Percentiles rank a stretch among this genome's conserved stretches.
These are phyloP conservation scores for Synanthedon formicaeformis DNA, from an alignment of 2,888 invertebrate genomes.

Conservation along the genomic window DNA sequence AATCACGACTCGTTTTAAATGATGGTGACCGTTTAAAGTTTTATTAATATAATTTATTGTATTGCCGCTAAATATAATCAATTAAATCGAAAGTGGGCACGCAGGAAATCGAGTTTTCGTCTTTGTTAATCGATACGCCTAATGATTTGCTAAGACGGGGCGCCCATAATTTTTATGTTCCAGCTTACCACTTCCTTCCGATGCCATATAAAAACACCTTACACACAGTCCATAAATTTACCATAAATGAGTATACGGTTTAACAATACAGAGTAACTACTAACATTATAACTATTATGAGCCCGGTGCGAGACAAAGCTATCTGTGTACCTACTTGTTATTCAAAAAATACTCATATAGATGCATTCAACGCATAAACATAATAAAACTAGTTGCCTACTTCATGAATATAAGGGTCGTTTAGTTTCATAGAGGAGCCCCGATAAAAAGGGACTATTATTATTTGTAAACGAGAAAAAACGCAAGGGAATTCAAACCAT, in stretches of 20 bases:
- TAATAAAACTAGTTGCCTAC: slow-evolving; percentile 42
- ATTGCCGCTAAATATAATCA: slow-evolving; percentile 33
- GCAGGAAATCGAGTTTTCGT: slow-evolving; percentile 39
- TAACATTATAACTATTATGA: neutral
- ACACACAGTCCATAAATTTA: neutral
- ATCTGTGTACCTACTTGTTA: slow-evolving; percentile 14
- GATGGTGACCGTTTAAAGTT: slow-evolving; percentile 29
- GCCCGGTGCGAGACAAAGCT: neutral
- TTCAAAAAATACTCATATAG: slow-evolving; percentile 18
- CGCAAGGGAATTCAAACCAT: slow-evolving; percentile 29
- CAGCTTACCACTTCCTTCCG: slow-evolving; percentile 66
- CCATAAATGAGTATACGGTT: neutral
- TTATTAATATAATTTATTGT: slow-evolving; percentile 41
- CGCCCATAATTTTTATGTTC: slow-evolving; percentile 47
- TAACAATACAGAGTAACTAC: neutral
- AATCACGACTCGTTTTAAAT: slow-evolving; percentile 29
- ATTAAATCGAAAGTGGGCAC: slow-evolving; percentile 39
- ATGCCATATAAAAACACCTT: slow-evolving; percentile 44
- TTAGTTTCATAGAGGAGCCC: slow-evolving; percentile 45
- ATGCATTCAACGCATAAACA: slow-evolving; percentile 35
- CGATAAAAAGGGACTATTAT: slow-evolving; percentile 56
- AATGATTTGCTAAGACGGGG: slow-evolving; percentile 51
- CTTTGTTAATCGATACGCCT: slow-evolving; percentile 29
- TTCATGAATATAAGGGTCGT: slow-evolving; percentile 59
- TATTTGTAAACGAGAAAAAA: slow-evolving; percentile 45